phyloP scores from a whole-genome alignment of 2,113 vertebrate species.

The Anoplopoma fimbria region DNA sequence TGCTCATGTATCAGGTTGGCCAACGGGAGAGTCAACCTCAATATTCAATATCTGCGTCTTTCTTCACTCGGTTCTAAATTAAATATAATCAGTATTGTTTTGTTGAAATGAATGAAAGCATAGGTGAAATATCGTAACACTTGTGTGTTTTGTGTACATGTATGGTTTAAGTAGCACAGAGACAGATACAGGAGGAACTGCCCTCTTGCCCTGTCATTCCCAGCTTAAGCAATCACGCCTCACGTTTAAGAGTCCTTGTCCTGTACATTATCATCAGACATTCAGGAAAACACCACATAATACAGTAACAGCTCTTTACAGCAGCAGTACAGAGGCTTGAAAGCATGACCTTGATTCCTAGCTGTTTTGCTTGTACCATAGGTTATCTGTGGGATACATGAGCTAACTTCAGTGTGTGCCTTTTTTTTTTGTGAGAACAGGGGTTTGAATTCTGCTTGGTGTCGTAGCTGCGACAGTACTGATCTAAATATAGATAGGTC shows the following conservation, averaged over 20 bases:
- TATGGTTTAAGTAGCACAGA: not conserved
- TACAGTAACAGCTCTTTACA: constrained; percentile 12
- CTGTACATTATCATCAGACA: not conserved
- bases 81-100: not conserved
- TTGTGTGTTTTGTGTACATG: not conserved
- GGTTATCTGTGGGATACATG: constrained; percentile 58
- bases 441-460: constrained; percentile 74
- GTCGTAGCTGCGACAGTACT: constrained; percentile 70
- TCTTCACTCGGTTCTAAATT: not conserved
- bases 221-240: not conserved
- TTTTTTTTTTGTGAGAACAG: constrained; percentile 54
- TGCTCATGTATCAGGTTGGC: constrained; percentile 6
- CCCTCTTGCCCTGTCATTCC: not conserved
- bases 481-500: constrained; percentile 81
- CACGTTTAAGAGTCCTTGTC: not conserved
- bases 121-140: not conserved
- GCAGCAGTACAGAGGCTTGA: constrained; percentile 2
- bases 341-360: constrained; percentile 65
- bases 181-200: not conserved
- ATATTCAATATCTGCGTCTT: not conserved
- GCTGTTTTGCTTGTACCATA: constrained; percentile 48
- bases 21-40: not conserved
- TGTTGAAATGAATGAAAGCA: constrained; percentile 4
- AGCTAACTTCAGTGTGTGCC: constrained; percentile 42
- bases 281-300: not conserved